phyloP scores from a whole-genome alignment of 2,797 vertebrate genomes.

The Notolabrus celidotus region DNA sequence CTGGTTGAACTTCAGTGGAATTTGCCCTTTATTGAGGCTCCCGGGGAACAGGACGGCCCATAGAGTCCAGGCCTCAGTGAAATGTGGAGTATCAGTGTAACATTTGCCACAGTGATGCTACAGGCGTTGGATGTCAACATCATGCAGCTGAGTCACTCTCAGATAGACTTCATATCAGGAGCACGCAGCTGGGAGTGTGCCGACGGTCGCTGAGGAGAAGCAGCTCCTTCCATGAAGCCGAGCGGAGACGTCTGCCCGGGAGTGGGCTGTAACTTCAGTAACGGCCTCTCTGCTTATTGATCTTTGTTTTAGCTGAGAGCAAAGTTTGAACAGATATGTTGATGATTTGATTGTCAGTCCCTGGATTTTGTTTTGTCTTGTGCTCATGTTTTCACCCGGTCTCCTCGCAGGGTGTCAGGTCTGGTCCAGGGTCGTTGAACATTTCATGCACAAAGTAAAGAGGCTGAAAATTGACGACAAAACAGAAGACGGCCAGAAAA shows the following conservation, averaged over 20 bases:
- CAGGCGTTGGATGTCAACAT: slow-evolving; percentile 36
- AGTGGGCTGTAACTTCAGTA: slow-evolving; percentile 35
- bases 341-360: slow-evolving; percentile 1
- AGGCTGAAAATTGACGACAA: slow-evolving; percentile 92
- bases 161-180: slow-evolving; percentile 33
- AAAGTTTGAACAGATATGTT: background rate
- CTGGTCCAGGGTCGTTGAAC: slow-evolving; percentile 85
- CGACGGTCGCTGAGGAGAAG: slow-evolving; percentile 20
- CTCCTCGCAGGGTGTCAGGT: slow-evolving; percentile 84
- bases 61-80: slow-evolving; percentile 26
- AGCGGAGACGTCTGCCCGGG: slow-evolving; percentile 34
- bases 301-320: slow-evolving; percentile 23
- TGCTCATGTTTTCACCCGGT: slow-evolving; percentile 28
- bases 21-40: slow-evolving; percentile 20
- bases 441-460: slow-evolving; percentile 97
- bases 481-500: slow-evolving; percentile 88
- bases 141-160: slow-evolving; percentile 48
- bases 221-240: slow-evolving; percentile 56
- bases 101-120: slow-evolving; percentile 72
- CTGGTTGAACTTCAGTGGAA: slow-evolving; percentile 11
- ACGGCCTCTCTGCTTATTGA: slow-evolving; percentile 25
- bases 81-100: slow-evolving; percentile 66
- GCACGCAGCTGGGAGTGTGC: slow-evolving; percentile 17
- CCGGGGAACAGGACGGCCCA: slow-evolving; percentile 11
- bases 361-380: background rate